These are phyloP conservation scores for Ametastegia equiseti DNA, from an alignment of 2,888 invertebrate genomes.

Conservation along the genomic window DNA sequence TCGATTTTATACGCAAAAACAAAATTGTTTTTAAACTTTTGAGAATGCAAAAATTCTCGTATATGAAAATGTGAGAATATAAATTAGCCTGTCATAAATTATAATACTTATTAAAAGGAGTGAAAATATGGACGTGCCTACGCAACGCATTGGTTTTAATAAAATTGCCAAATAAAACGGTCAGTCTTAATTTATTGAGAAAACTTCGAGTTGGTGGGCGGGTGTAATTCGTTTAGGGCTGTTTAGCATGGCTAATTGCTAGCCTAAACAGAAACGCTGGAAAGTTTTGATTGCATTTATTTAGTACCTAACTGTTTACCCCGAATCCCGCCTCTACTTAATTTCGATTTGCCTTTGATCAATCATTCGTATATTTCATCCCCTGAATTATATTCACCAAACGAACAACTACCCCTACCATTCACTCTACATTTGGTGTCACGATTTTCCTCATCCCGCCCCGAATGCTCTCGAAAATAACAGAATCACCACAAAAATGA, in stretches of 20 bases:
- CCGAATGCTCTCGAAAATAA: too few species aligned
- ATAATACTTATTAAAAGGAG: not conserved
- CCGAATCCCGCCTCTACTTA: not conserved
- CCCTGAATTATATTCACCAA: not conserved
- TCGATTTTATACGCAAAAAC: too few species aligned
- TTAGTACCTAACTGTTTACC: not conserved
- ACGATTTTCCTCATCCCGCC: too few species aligned
- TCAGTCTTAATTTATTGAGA: conserved; percentile 6
- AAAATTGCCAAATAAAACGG: conserved; percentile 3
- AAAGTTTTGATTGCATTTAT: conserved; percentile 33
- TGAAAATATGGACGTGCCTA: not conserved
- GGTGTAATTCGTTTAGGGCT: conserved; percentile 25
- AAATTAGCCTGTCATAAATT: too few species aligned
- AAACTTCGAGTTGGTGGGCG: conserved; percentile 5
- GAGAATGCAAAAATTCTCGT: too few species aligned
- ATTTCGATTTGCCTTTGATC: conserved; percentile 1
- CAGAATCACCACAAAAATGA: too few species aligned
- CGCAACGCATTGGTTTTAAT: not conserved
- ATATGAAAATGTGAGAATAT: too few species aligned
- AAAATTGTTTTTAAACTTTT: too few species aligned
- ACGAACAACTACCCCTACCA: too few species aligned
- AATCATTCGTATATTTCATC: not conserved
- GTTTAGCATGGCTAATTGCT: conserved; percentile 29
- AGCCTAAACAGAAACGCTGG: not conserved
- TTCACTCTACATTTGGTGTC: too few species aligned